Evolutionary conservation across 2,888 invertebrate species (phyloP), one percentile per base, ranked within the genome.

Genomic region (Eumacrocentrus americanus): DNA sequence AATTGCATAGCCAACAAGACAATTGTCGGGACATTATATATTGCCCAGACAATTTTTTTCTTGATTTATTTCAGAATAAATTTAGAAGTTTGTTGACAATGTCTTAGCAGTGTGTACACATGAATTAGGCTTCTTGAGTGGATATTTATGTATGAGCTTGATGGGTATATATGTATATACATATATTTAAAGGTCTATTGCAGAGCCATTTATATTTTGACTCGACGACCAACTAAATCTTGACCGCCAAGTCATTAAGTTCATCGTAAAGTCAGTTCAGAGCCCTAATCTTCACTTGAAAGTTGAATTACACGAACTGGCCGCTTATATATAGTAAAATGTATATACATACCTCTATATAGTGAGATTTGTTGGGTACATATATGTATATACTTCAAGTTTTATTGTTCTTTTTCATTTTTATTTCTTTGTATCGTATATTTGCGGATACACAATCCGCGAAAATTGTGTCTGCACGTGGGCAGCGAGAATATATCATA

Each of bases 1-100:
- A 60, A 55, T 60, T 60, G 48, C 48, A 47, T 48, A 60, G 40
- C 50, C 22, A 50, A 55, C 48, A 54, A 50, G 29, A 29, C 42
- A 54, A 60, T 54, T 60, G 40, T 48, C 35, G 29, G 34, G 12
- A 42, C 7, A n/a, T n/a, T 18, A 47, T 53, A 48, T 54, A 54
- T 53, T 20, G 16, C 42, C 12, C 12, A 14, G n/a, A n/a, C 18
- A 16, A 22, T 9, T 20, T 18, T 7, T 11, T 7, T 44, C 12
- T 29, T 12, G 7, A 29, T 12, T 29, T 14, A 7, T 25, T 3
- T 25, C 2, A 16, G 22, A 20, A 18, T 44, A 22, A 18, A 44
- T 44, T 22, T 22, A 14, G 18, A 14, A 40, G 14, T 44, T 44
- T 44, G 11, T 44, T 44, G 22, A 44, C 44, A 44, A 44, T 44